Base-by-base conservation (phyloP, 2,113 vertebrate genomes). In the Ochotona curzoniae region DNA sequence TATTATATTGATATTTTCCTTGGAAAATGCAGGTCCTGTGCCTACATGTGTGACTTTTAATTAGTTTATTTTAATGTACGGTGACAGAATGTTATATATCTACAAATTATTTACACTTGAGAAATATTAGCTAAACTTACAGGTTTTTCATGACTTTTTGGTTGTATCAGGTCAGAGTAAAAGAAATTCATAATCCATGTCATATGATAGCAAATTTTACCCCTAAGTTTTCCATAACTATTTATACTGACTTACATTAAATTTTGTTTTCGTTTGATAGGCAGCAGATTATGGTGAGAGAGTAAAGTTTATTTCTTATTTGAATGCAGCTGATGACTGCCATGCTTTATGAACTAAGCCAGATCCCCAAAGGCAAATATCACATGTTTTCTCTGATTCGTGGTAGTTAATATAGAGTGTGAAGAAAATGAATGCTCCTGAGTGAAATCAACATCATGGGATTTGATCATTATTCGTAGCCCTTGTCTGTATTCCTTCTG, bases 121-220 rank as follows among this genome's bases (percentile, higher is more conserved):
- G 67, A 71, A 80, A 70, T 25, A 82, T 73, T 71, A 67, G 14
- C 25, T 64, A 9, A 80, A 90, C 12, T 93, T 83, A n/a, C 54
- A 75, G 20, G 9, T 67, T 81, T 15, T 44, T 91, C 3, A 26
- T 79, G 57, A 83, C 8, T 81, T 71, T 67, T 84, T 32, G 7
- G 26, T 83, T 38, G 66, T 23, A 32, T 61, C 32, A 25, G 5
- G 7, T 38, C 25, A 63, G 57, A 79, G 17, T 81, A 57, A n/a
- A 70, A 92, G 10, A 89, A 87, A 93, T 74, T 67, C 5, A 47
- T 66, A 80, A 3, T 64, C 3, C 25, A 8, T 11, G 80, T 80
- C 38, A 84, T 64, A 84, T 93, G 49, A 92, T 6, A 66, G 91
- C 25, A 25, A 71, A 32, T 82, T 70, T 93, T 94, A 60, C 7